A percentile compares a stretch with the other conserved stretches of the same genome.
These are phyloP conservation scores for Tortricodes alternella DNA, from an alignment of 2,888 invertebrate genomes.

Conservation along the genomic window DNA sequence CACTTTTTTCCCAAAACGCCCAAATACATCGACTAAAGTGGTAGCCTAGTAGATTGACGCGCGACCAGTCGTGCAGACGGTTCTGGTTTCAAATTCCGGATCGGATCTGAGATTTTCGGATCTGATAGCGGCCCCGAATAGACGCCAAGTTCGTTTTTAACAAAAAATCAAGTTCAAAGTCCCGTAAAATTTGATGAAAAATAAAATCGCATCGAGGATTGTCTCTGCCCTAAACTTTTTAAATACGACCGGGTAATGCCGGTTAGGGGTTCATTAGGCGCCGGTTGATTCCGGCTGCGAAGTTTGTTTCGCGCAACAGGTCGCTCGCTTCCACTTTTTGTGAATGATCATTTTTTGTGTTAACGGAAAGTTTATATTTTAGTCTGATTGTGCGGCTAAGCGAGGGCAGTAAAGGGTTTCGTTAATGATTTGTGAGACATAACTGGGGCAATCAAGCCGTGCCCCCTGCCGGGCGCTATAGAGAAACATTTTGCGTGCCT, in stretches of 20 bases:
- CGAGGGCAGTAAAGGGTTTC: background rate
- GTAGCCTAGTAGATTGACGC: too few relatives aligned
- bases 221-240: background rate
- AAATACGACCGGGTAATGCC: background rate
- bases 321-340: background rate
- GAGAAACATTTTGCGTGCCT: too few relatives aligned
- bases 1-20: too few relatives aligned
- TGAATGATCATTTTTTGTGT: slow-evolving; percentile 7
- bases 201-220: background rate
- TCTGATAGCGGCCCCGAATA: too few relatives aligned
- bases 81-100: too few relatives aligned
- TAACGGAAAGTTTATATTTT: background rate
- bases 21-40: too few relatives aligned
- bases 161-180: too few relatives aligned
- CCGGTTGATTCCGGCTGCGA: background rate
- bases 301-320: slow-evolving; percentile 8
- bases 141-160: too few relatives aligned
- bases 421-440: background rate
- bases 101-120: too few relatives aligned
- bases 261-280: slow-evolving; percentile 6
- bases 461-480: too few relatives aligned
- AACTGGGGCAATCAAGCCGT: background rate
- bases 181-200: too few relatives aligned
- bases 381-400: background rate
- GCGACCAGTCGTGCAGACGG: too few relatives aligned